Percentiles rank a stretch among this genome's conserved stretches.
phyloP scores from a whole-genome alignment of 2,888 invertebrate species.

The Homarus gammarus region DNA sequence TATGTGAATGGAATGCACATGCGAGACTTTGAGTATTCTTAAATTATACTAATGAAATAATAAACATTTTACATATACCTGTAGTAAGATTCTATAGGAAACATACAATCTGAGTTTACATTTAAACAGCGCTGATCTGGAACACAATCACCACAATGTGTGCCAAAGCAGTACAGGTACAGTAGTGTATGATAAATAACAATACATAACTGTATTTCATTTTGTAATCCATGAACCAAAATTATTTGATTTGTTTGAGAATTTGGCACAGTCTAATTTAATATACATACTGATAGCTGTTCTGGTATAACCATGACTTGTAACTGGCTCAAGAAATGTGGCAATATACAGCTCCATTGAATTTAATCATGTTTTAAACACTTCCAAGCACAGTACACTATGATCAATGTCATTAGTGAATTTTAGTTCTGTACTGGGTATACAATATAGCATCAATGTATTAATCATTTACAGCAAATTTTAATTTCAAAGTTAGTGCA shows the following conservation, averaged over 20 bases:
- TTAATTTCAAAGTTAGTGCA: conserved; percentile 59
- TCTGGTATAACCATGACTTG: neutral
- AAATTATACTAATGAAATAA: neutral
- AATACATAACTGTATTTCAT: no score
- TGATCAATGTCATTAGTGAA: neutral
- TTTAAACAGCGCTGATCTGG: neutral
- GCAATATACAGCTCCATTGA: neutral
- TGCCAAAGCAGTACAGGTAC: neutral
- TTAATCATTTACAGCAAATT: conserved; percentile 55
- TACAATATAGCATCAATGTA: neutral
- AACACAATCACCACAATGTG: neutral
- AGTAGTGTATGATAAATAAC: neutral
- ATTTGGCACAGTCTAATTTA: neutral
- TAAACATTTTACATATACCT: neutral
- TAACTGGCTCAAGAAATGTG: neutral
- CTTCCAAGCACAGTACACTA: no score
- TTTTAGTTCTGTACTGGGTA: no score
- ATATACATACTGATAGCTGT: neutral
- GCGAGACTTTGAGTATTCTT: neutral
- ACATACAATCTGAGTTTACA: neutral
- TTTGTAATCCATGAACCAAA: no score
- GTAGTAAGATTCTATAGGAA: neutral
- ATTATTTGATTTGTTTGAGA: no score
- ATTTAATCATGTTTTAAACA: neutral
- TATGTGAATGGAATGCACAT: neutral